Evolutionary conservation across 2,888 invertebrate genomes (phyloP), one percentile per base, ranked within the genome.

Genomic region (Rotaria sp.): DNA sequence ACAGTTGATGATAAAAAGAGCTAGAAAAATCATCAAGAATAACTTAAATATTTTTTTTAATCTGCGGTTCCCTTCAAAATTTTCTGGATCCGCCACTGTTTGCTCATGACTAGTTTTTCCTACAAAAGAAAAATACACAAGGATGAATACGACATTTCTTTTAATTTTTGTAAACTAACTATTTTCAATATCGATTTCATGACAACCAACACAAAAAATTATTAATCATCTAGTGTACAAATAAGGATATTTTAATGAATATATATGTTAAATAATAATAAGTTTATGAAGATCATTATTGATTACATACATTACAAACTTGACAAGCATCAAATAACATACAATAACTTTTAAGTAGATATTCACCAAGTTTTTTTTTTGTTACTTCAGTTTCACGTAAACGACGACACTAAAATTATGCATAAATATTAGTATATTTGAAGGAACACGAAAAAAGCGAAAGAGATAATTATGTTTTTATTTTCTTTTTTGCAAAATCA

Each of bases 271-370:
- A 35, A 18, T 45, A 11, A 45, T 24, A n/a, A n/a, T n/a, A n/a
- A n/a, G n/a, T n/a, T n/a, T n/a, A n/a, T n/a, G 2, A 1, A 38
- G 38, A 80, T 59, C 35, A 84, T 52, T 1, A 57, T 55, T 30
- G 2, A 50, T 15, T n/a, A 88, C 90, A 88, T 88, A 92, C 92
- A 57, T 88, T 89, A 89, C 92, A 92, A 13, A 88, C 87, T 4
- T 88, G 87, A 88, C 92, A 92, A 18, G 88, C 87, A 41, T 89
- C 87, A 21, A 89, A 90, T 41, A 92, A 88, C 92, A 92, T 92
- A 88, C 91, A 91, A 88, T 92, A 92, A 11, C 90, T 92, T 88
- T 91, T 91, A 41, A 92, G 89, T 59, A 92, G 88, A 88, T 92
- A 92, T 80, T 91, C 90, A 8, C 91, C 91, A 91, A 92, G 91